Percentiles rank a stretch among this genome's conserved stretches.
phyloP scores from a whole-genome alignment of 1,140 invertebrate species.

The Pinna nobilis region DNA sequence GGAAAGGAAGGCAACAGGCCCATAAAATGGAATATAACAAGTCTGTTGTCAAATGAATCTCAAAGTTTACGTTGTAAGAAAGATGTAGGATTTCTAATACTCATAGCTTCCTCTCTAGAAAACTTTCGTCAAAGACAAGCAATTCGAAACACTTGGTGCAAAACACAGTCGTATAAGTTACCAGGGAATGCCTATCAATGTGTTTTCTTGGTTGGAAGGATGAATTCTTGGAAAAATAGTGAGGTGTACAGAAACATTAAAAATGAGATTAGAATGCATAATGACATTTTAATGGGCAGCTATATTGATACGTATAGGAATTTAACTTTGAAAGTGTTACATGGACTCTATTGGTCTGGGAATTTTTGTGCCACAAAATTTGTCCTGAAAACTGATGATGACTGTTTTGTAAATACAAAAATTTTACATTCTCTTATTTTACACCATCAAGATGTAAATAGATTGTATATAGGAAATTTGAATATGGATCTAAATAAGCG shows the following conservation, averaged over 20 bases:
- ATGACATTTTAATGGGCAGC: conserved; percentile 62
- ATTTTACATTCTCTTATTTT: conserved; percentile 56
- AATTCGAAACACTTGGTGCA: conserved; percentile 64
- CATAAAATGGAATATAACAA: conserved; percentile 50
- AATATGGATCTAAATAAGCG: conserved; percentile 37
- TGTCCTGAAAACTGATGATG: conserved; percentile 67
- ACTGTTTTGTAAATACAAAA: conserved; percentile 64
- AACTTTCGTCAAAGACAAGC: conserved; percentile 48
- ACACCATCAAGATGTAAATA: conserved; percentile 44
- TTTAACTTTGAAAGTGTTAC: conserved; percentile 61
- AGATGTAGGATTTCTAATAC: conserved; percentile 48
- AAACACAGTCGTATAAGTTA: conserved; percentile 32
- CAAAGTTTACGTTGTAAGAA: conserved; percentile 40
- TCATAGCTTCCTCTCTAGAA: conserved; percentile 58
- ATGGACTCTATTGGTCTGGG: conserved; percentile 57
- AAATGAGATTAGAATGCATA: conserved; percentile 42
- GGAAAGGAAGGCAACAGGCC: neutral
- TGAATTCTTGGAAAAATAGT: conserved; percentile 10
- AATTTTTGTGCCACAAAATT: conserved; percentile 47
- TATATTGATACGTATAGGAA: conserved; percentile 66
- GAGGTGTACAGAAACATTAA: conserved; percentile 19
- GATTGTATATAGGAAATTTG: conserved; percentile 62
- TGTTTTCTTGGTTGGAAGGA: conserved; percentile 61
- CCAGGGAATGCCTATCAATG: conserved; percentile 52
- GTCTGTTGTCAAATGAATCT: conserved; percentile 32